Percentiles rank a stretch among this genome's conserved stretches.
phyloP scores from a whole-genome alignment of 2,113 vertebrate species.

The Atherinomorus stipes region DNA sequence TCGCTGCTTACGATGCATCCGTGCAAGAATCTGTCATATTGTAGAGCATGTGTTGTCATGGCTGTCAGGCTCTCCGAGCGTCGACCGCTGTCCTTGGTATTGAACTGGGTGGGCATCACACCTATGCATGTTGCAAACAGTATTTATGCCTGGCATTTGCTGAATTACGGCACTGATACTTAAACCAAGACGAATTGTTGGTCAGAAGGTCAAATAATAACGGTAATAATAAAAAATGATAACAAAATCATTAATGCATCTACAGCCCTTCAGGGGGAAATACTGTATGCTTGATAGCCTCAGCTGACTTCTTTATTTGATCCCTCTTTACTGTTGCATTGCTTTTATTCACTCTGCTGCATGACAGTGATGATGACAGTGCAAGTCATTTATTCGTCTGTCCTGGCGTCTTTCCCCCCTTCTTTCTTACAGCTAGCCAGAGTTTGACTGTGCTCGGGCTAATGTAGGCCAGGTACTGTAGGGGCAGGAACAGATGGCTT shows the following conservation, averaged over 20 bases:
- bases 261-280: constrained; percentile 9
- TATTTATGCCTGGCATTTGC: neutral
- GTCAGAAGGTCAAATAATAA: constrained; percentile 13
- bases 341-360: constrained; percentile 15
- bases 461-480: constrained; percentile 76
- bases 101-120: constrained; percentile 73
- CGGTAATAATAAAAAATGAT: neutral
- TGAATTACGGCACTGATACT: neutral
- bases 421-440: constrained; percentile 11
- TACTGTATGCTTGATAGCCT: constrained; percentile 24
- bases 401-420: neutral
- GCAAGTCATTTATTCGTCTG: constrained; percentile 46
- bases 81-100: constrained; percentile 82
- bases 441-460: constrained; percentile 30
- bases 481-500: constrained; percentile 64
- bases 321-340: constrained; percentile 11
- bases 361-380: constrained; percentile 57
- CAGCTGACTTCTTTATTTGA: constrained; percentile 10
- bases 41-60: constrained; percentile 69
- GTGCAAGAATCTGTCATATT: constrained; percentile 57
- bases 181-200: constrained; percentile 4
- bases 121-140: constrained; percentile 28
- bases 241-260: constrained; percentile 8
- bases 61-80: constrained; percentile 67
- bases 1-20: constrained; percentile 38